Evolutionary conservation across 2,888 invertebrate species (phyloP), one percentile per base, ranked within the genome.

Genomic region (Harpalus rubripes): DNA sequence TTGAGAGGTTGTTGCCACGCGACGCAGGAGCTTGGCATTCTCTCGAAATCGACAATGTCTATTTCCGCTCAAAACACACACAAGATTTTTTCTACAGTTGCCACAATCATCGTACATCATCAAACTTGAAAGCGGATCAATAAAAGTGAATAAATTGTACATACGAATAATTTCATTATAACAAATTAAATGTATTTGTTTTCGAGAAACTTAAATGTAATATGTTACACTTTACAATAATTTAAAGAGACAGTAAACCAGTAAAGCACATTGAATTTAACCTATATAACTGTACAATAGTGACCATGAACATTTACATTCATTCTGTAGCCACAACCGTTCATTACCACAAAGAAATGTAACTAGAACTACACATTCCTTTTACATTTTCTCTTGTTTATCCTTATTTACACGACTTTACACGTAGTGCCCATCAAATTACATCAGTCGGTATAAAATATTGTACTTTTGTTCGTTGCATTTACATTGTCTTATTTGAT

Each of bases 401-500:
- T n/a, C 26, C 12, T 65, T 26, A 12, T 65, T 7, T 65, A 65
- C 7, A 22, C 6, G 16, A 32, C 65, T 65, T 18, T 65, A 18
- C 65, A 65, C 65, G 65, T 65, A 65, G n/a, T n/a, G n/a, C 22
- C 65, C 18, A 65, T 65, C 16, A 18, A 8, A 61, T 18, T 18
- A 61, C 59, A 61, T 15, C 59, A 65, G n/a, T 65, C 12, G 26
- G 3, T 26, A 12, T 61, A 18, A 16, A 61, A 16, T 22, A 61
- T 61, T 65, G 65, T 32, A 65, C 65, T 26, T 65, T 16, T 61
- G 32, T n/a, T 12, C 7, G 22, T 26, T 26, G 65, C 22, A 65
- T 65, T 22, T 65, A 32, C 65, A 65, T 65, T 65, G 65, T 65
- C 32, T 32, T 26, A 32, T 65, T 65, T 65, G 65, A 32, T 65